A percentile compares a stretch with the other conserved stretches of the same genome.
These are phyloP conservation scores for Meles meles DNA, from an alignment of 2,113 vertebrate species.

Conservation along the genomic window DNA sequence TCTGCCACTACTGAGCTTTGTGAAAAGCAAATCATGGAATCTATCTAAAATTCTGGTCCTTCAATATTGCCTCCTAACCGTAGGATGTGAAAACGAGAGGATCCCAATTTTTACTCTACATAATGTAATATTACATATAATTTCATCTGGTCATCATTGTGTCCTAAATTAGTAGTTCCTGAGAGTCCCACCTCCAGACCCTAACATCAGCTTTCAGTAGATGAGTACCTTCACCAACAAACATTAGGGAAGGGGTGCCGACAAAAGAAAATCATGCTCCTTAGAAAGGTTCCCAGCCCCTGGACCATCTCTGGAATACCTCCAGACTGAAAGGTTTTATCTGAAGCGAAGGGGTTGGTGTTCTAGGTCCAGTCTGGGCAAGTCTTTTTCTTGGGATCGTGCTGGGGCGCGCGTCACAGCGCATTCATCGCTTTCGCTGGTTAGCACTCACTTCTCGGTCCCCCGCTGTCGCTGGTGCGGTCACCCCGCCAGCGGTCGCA, in stretches of 20 bases:
- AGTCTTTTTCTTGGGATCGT: neutral
- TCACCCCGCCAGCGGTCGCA: neutral
- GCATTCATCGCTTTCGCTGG: rapidly evolving
- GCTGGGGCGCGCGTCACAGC: rapidly evolving
- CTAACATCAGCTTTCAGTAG: neutral
- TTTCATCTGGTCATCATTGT: neutral
- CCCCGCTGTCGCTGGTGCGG: neutral
- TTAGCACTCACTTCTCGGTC: neutral
- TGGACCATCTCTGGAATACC: neutral
- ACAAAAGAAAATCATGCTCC: neutral
- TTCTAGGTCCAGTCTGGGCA: neutral
- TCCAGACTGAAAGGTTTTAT: neutral
- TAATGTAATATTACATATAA: neutral
- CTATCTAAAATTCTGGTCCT: neutral
- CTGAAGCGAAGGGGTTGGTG: neutral
- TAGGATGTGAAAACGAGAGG: neutral
- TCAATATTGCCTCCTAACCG: neutral
- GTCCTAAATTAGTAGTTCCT: neutral
- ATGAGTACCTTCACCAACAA: neutral
- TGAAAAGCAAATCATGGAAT: neutral
- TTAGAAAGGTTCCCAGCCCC: neutral
- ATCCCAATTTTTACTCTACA: neutral
- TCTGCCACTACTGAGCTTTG: neutral
- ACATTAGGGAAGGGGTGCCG: neutral
- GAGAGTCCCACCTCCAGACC: neutral